Conservation (phyloP, 2,797 vertebrate species). For the Cephalopachus bancanus region DNA sequence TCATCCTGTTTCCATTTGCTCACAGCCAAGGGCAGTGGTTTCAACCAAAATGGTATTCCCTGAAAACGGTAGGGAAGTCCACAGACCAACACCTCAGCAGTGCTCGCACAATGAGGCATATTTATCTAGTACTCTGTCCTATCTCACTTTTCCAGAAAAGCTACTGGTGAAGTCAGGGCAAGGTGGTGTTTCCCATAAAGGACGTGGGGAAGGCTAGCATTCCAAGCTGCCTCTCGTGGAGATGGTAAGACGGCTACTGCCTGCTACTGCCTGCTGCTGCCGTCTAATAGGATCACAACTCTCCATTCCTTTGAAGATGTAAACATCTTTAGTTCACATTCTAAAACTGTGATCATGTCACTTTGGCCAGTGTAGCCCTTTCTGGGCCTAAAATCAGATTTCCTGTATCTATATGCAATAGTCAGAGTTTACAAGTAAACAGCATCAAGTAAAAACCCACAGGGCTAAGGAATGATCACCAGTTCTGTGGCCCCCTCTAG, state of each 20-base stretch:
- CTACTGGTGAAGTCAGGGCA: fast-evolving
- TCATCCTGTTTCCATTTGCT: fast-evolving
- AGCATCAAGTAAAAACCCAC: background rate
- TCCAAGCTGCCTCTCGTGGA: fast-evolving
- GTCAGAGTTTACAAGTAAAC: background rate
- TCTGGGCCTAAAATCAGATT: fast-evolving
- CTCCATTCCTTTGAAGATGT: fast-evolving
- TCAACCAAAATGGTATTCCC: fast-evolving
- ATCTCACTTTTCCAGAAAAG: fast-evolving
- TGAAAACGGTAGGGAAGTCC: fast-evolving
- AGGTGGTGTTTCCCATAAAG: fast-evolving
- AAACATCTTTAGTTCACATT: no score
- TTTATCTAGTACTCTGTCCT: fast-evolving
- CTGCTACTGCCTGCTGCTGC: background rate
- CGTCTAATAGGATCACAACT: fast-evolving
- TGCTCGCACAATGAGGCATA: fast-evolving
- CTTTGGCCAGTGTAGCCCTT: fast-evolving
- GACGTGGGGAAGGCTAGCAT: background rate
- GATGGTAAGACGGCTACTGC: background rate
- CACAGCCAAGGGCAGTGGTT: background rate
- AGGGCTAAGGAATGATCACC: fast-evolving
- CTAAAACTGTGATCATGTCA: fast-evolving
- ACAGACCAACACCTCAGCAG: fast-evolving
- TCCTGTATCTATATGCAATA: fast-evolving
- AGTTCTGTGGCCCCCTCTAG: fast-evolving